These are phyloP conservation scores for Harpagoxenus sublaevis DNA, from an alignment of 2,888 invertebrate genomes.

Conservation along the genomic window DNA sequence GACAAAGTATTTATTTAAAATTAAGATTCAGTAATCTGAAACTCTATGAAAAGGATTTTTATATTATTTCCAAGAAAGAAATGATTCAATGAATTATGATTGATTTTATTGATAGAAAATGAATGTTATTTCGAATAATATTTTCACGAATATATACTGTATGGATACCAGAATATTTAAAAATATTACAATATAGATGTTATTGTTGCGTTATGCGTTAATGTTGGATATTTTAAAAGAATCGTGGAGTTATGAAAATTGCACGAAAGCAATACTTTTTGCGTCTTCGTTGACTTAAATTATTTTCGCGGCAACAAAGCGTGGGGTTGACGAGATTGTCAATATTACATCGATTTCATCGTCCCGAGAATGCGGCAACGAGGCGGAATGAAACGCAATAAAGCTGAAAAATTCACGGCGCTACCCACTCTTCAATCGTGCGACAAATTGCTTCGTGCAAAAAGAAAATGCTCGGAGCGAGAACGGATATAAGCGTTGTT, in stretches of 20 bases:
- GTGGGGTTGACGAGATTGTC: slow-evolving; percentile 31
- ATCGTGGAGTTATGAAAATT: slow-evolving; percentile 30
- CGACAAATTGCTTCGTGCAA: slow-evolving; percentile 51
- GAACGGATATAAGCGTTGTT: slow-evolving; percentile 51
- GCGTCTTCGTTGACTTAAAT: slow-evolving; percentile 21
- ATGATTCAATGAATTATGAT: neutral
- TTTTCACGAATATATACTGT: neutral
- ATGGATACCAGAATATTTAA: neutral
- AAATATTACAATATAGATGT: neutral
- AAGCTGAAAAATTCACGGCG: slow-evolving; percentile 39
- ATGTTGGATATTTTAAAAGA: slow-evolving; percentile 24
- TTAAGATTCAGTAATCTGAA: neutral
- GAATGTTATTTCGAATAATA: neutral
- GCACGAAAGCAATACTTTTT: neutral
- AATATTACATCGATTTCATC: slow-evolving; percentile 50
- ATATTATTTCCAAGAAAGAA: neutral
- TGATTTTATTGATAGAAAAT: neutral
- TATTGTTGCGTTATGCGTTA: neutral
- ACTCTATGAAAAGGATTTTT: neutral
- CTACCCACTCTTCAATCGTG: slow-evolving; percentile 37
- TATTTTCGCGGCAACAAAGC: slow-evolving; percentile 38
- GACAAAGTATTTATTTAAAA: neutral
- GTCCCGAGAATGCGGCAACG: slow-evolving; percentile 42
- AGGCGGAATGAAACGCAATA: slow-evolving; percentile 47
- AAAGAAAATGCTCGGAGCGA: slow-evolving; percentile 30